phyloP scores from a whole-genome alignment of 2,888 invertebrate genomes.

The Leptodirus hochenwartii region DNA sequence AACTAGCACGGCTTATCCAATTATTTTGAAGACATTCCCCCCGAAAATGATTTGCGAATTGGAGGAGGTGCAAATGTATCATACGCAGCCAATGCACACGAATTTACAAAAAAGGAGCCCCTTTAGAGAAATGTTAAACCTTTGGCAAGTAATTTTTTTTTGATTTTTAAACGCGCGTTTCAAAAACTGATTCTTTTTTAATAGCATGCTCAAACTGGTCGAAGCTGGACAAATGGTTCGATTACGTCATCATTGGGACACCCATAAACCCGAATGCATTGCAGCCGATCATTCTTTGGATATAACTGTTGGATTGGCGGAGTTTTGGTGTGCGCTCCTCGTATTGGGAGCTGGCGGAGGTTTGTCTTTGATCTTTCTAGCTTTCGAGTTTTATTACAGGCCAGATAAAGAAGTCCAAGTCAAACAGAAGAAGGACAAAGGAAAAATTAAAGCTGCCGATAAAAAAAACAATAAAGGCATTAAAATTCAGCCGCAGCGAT shows the following conservation, averaged over 20 bases:
- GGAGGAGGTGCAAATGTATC: constrained; percentile 40
- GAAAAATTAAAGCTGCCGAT: too few species aligned
- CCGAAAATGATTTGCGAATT: constrained; percentile 50
- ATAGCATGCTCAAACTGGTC: constrained; percentile 36
- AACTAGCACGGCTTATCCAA: constrained; percentile 44
- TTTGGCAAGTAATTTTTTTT: constrained; percentile 30
- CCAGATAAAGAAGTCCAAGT: too few species aligned
- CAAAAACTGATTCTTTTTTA: constrained; percentile 14
- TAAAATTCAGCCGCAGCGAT: too few species aligned
- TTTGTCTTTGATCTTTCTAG: too few species aligned
- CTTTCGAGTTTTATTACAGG: too few species aligned
- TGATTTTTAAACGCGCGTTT: constrained; percentile 1
- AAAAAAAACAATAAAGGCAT: too few species aligned
- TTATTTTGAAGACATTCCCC: constrained; percentile 42
- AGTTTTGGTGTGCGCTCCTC: constrained; percentile 38
- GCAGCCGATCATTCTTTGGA: constrained; percentile 28
- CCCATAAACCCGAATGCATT: constrained; percentile 37
- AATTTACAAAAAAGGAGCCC: constrained; percentile 41
- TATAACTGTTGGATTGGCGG: constrained; percentile 35
- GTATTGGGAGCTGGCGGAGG: constrained; percentile 34
- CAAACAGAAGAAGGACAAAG: too few species aligned
- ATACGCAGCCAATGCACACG: constrained; percentile 36
- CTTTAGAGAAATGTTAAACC: constrained; percentile 39
- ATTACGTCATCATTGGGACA: constrained; percentile 37
- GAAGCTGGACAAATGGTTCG: constrained; percentile 39